Evolutionary conservation across 2,797 vertebrate species (phyloP).

Genomic region (Rhinatrema bivittatum): DNA sequence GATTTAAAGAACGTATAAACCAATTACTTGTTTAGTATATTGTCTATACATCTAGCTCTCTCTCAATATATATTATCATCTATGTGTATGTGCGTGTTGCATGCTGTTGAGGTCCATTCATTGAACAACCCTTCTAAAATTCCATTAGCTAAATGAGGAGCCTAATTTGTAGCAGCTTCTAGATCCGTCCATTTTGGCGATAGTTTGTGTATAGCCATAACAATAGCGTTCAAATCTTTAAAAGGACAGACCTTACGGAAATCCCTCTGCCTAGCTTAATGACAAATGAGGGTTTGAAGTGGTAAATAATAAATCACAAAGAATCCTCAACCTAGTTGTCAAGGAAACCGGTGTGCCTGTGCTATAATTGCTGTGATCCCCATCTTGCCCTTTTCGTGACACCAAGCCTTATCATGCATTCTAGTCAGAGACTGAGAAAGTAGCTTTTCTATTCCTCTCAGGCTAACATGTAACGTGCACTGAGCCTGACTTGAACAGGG

Average conservation of each 20-base stretch:
- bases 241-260: slow-evolving; percentile 41
- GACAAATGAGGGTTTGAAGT: slow-evolving; percentile 59
- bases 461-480: slow-evolving; percentile 47
- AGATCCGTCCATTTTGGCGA: slow-evolving; percentile 9
- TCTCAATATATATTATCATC: too few species aligned
- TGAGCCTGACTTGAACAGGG: slow-evolving; percentile 46
- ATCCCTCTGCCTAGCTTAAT: slow-evolving; percentile 67
- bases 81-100: too few species aligned
- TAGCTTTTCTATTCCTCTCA: slow-evolving; percentile 59
- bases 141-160: background rate
- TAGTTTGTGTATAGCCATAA: slow-evolving; percentile 7
- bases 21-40: slow-evolving; percentile 55
- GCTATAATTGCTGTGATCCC: slow-evolving; percentile 70
- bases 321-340: slow-evolving; percentile 71
- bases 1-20: slow-evolving; percentile 43
- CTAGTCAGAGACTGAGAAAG: slow-evolving; percentile 70
- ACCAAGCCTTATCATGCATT: slow-evolving; percentile 68
- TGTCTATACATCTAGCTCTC: too few species aligned
- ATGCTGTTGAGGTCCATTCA: too few species aligned
- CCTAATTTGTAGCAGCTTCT: slow-evolving; percentile 9
- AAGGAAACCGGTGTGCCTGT: slow-evolving; percentile 72
- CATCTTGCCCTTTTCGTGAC: slow-evolving; percentile 70
- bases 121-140: too few species aligned
- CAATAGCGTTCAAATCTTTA: slow-evolving; percentile 38
- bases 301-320: slow-evolving; percentile 76